Percentiles rank a stretch among this genome's conserved stretches.
Evolutionary conservation across 2,797 vertebrate genomes (phyloP).

Genomic region (Enteromius afrohamiltoni): DNA sequence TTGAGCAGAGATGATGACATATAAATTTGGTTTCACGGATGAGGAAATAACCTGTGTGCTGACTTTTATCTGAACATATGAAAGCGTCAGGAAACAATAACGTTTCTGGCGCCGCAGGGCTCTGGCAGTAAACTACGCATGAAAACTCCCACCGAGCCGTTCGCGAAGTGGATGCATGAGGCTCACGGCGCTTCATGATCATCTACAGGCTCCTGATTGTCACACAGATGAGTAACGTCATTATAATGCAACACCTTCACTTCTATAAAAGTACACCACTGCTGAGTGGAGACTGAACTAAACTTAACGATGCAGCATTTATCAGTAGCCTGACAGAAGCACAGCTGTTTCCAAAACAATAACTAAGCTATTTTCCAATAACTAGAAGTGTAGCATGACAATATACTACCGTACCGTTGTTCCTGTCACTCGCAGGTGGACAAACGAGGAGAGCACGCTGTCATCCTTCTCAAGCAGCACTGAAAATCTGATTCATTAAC

Average conservation of each 20-base stretch:
- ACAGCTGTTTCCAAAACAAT: neutral
- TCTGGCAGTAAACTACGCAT: conserved; percentile 5
- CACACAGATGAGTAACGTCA: neutral
- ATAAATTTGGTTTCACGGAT: neutral
- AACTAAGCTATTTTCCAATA: neutral
- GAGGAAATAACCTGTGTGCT: conserved; percentile 22
- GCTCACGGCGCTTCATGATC: neutral
- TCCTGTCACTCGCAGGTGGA: neutral
- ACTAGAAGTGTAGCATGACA: neutral
- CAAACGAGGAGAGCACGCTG: neutral
- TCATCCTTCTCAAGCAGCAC: neutral
- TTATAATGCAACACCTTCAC: neutral
- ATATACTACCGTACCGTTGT: neutral
- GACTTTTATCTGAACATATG: conserved; percentile 47
- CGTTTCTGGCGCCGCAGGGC: neutral
- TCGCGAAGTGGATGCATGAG: neutral
- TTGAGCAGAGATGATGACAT: neutral
- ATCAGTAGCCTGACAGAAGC: neutral
- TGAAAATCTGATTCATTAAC: neutral
- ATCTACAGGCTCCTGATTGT: neutral
- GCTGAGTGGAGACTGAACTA: neutral
- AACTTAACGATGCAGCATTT: neutral
- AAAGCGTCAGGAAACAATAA: conserved; percentile 33
- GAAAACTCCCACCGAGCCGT: neutral
- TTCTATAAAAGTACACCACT: neutral